Evolutionary conservation across 1,140 invertebrate genomes (phyloP).

Genomic region (Halictus rubicundus): DNA sequence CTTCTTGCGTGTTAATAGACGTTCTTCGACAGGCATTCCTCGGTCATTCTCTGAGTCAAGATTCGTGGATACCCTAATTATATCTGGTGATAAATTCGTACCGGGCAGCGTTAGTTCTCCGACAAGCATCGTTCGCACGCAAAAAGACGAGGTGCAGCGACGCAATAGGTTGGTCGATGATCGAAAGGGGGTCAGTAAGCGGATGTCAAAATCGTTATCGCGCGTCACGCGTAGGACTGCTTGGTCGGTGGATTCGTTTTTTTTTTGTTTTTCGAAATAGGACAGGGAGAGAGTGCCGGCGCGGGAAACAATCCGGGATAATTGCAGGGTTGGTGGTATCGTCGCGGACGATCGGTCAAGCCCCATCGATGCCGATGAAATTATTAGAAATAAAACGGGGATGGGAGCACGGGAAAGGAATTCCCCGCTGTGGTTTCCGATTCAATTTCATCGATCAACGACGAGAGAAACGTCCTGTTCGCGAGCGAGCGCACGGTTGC

Average conservation of each 20-base stretch:
- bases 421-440: constrained; percentile 16
- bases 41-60: no score
- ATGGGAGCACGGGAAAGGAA: constrained; percentile 2
- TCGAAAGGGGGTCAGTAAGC: constrained; percentile 5
- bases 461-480: no score
- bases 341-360: constrained; percentile 9
- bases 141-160: background rate
- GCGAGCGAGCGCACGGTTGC: no score
- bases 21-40: no score
- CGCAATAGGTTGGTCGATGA: background rate
- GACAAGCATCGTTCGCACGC: no score
- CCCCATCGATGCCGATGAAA: constrained; percentile 17
- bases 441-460: constrained; percentile 16
- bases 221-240: background rate
- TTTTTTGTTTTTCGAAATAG: background rate
- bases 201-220: background rate
- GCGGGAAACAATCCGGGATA: constrained; percentile 1
- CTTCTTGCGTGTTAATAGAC: no score
- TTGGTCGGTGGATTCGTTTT: constrained; percentile 4
- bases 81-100: no score
- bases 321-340: constrained; percentile 14
- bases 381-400: constrained; percentile 23
- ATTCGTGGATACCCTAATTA: no score
- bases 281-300: background rate
- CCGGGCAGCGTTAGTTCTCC: no score